phyloP scores from a whole-genome alignment of 2,113 vertebrate genomes.

The Sceloporus tristichus region DNA sequence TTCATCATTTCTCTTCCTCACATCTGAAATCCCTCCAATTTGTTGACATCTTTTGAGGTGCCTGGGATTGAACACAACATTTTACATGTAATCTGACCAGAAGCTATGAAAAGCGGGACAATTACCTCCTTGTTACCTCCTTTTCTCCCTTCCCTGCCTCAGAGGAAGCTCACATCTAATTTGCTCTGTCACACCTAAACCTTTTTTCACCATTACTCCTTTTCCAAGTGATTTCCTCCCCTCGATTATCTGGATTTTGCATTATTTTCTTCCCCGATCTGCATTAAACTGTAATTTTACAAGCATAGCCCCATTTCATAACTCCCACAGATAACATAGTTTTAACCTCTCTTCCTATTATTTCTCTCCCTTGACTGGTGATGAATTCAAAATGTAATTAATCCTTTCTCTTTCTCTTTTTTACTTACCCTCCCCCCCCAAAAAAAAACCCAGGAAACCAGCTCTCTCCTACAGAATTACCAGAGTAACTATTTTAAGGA shows the following conservation, averaged over 20 bases:
- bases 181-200: constrained; percentile 50
- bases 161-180: constrained; percentile 29
- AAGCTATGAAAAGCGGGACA: constrained; percentile 48
- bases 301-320: constrained; percentile 32
- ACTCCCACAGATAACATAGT: constrained; percentile 37
- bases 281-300: constrained; percentile 35
- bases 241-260: constrained; percentile 53
- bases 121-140: constrained; percentile 42
- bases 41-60: constrained; percentile 37
- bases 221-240: constrained; percentile 40
- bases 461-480: not conserved
- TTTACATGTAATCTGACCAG: constrained; percentile 53
- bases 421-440: not conserved
- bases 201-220: constrained; percentile 55
- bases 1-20: constrained; percentile 49
- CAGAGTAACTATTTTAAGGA: not conserved
- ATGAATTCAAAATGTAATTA: constrained; percentile 43
- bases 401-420: constrained; percentile 9
- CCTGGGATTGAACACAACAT: constrained; percentile 46
- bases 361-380: not conserved
- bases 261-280: constrained; percentile 37
- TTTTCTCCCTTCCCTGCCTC: constrained; percentile 41
- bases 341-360: constrained; percentile 35
- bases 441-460: not conserved
- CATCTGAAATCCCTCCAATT: constrained; percentile 54